phyloP scores from a whole-genome alignment of 2,797 vertebrate species.

The Pipistrellus pipistrellus region DNA sequence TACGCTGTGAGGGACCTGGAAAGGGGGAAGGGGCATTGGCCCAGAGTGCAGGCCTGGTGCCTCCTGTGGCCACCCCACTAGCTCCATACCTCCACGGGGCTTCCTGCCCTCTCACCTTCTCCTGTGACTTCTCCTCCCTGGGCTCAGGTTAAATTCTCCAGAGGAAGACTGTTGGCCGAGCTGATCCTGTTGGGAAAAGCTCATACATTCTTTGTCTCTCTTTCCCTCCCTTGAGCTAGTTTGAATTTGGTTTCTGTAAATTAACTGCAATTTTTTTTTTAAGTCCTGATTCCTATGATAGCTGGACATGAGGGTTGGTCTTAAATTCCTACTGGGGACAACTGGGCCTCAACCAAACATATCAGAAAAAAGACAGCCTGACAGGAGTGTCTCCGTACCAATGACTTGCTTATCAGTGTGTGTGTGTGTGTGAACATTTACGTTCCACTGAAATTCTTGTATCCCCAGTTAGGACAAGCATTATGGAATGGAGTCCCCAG shows the following conservation, averaged over 20 bases:
- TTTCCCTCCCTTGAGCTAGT: neutral
- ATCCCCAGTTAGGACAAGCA: rapidly evolving
- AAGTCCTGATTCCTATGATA: neutral
- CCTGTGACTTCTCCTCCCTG: rapidly evolving
- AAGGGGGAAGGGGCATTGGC: rapidly evolving
- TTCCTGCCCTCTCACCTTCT: neutral
- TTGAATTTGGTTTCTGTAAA: neutral
- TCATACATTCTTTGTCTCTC: neutral
- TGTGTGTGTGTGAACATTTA: neutral
- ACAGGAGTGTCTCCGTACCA: neutral
- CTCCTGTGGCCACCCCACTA: neutral
- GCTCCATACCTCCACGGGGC: neutral
- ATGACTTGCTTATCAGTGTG: neutral
- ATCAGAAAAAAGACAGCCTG: neutral
- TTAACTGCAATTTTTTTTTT: neutral
- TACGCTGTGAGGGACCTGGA: neutral
- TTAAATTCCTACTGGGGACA: neutral
- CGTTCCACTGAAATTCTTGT: rapidly evolving
- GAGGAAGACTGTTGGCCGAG: neutral
- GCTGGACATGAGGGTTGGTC: neutral
- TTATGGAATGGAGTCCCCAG: neutral
- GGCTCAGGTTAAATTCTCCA: neutral
- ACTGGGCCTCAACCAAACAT: neutral
- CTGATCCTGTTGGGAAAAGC: neutral
- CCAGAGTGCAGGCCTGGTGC: neutral